Evolutionary conservation across 1,140 invertebrate species (phyloP), one percentile per base, ranked within the genome.

Genomic region (Globodera ellingtonae): DNA sequence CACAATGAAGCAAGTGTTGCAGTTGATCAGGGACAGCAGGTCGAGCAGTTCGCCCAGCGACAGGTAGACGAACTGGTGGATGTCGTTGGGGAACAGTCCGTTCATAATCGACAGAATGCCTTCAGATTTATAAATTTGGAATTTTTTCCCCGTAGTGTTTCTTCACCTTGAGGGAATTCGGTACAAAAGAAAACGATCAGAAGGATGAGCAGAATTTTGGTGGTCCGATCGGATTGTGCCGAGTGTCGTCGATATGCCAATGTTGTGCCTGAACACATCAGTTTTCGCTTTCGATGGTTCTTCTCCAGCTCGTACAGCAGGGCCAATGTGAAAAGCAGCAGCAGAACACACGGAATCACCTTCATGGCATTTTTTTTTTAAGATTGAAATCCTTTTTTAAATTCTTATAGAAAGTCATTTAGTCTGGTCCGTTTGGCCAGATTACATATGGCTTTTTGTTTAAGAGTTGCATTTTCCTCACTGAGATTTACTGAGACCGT

Each of bases 61-160:
- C 35, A 86, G 59, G 65, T 85, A 85, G n/a, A 85, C 85, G 75
- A 86, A 85, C 56, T 85, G 84, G n/a, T 85, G 84, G 24, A 85
- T 86, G 72, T 85, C 84, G 71, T 85, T 85, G 10, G 84, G 84
- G 72, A 82, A 85, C 9, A 86, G 83, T 3, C 81, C 84, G 75
- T 85, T 85, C 7, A 86, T 35, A 15, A 86, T 84, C 4, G 84
- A 76, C 59, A 85, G 59, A 18, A 86, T 73, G 8, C 84, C 83
- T 84, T 72, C 21, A 70, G 73, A 72, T n/a, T 65, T 50, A 35
- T 65, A 47, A 24, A 50, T 48, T 67, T 10, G 66, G 47, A 44
- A 79, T 75, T 75, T 13, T 24, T 15, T 15, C 35, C 79, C 21
- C 44, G 24, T 79, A 72, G 1, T n/a, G n/a, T n/a, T 47, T 71